Conservation (phyloP, 2,113 vertebrate genomes). For the Thalassarche chlororhynchos region DNA sequence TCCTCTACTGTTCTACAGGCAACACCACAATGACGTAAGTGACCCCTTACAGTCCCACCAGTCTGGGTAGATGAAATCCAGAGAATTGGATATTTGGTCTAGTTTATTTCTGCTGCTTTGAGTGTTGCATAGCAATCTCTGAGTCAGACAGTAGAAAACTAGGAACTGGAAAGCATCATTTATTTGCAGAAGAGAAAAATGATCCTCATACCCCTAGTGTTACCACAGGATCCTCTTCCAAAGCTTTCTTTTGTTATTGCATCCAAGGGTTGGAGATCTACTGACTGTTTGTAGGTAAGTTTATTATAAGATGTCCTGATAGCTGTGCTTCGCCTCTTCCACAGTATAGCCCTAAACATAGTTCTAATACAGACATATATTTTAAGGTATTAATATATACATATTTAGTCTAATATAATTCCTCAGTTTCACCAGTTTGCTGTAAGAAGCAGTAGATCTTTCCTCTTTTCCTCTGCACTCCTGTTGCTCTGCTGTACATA, state of each 20-base stretch:
- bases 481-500: not conserved
- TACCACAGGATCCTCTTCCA: not conserved
- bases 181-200: not conserved
- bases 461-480: not conserved
- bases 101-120: not conserved
- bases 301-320: not conserved
- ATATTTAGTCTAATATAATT: not conserved
- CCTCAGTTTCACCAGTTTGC: not conserved
- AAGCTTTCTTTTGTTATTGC: not conserved
- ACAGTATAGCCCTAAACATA: not conserved
- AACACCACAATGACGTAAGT: not conserved
- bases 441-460: not conserved
- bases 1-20: not conserved
- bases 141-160: not conserved
- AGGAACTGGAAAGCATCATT: not conserved
- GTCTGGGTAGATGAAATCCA: not conserved
- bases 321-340: not conserved
- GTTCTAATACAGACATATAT: not conserved
- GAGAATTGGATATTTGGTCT: not conserved
- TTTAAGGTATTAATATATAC: not conserved
- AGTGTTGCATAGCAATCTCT: not conserved
- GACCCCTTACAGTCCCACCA: not conserved
- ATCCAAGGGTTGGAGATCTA: not conserved
- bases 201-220: not conserved
- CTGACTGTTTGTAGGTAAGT: not conserved